Conservation (phyloP, 2,888 invertebrate genomes). For the Melanargia galathea region DNA sequence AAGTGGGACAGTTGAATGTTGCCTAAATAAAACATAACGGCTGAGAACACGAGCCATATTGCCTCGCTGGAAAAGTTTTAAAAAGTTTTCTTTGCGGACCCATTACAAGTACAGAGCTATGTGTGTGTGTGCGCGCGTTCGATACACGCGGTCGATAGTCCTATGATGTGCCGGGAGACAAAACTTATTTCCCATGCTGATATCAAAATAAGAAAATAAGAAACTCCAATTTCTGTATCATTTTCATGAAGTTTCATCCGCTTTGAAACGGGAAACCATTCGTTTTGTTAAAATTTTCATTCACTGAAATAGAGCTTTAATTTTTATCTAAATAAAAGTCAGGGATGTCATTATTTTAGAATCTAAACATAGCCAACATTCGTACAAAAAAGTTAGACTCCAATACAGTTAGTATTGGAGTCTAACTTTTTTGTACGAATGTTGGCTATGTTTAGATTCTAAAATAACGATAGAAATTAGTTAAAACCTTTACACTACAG, state of each 20-base stretch:
- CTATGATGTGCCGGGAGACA: constrained; percentile 41
- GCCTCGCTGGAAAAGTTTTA: constrained; percentile 83
- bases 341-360: too few relatives aligned
- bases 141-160: constrained; percentile 74
- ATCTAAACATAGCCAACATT: too few relatives aligned
- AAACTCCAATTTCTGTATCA: constrained; percentile 32
- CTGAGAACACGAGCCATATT: constrained; percentile 83
- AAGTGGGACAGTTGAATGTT: constrained; percentile 69
- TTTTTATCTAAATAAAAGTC: not conserved
- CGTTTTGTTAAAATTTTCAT: constrained; percentile 1
- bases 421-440: too few relatives aligned
- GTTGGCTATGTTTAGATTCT: too few relatives aligned
- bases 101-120: constrained; percentile 77
- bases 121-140: constrained; percentile 66
- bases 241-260: constrained; percentile 21
- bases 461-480: too few relatives aligned
- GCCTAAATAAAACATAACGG: constrained; percentile 82
- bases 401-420: too few relatives aligned
- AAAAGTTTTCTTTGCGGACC: constrained; percentile 83
- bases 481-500: too few relatives aligned
- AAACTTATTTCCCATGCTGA: constrained; percentile 38
- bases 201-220: constrained; percentile 34
- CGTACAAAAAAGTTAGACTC: too few relatives aligned
- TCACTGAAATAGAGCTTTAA: not conserved
- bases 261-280: not conserved